A percentile compares a stretch with the other conserved stretches of the same genome.
Conservation (phyloP, 2,113 vertebrate species). For the Cariama cristata region DNA sequence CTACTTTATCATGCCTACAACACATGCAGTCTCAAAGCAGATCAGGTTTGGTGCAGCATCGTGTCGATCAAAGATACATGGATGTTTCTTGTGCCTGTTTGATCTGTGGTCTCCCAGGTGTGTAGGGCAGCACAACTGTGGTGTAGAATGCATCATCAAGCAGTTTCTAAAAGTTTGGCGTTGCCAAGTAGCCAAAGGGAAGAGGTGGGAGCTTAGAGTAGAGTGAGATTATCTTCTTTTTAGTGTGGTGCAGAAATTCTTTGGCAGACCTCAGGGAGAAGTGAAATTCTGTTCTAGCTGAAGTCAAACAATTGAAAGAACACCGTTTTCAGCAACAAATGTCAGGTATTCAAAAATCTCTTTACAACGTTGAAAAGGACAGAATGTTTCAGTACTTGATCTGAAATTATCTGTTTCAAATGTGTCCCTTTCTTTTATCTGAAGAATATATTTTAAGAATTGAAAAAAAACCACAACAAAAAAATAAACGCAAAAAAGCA, state of each 20-base stretch:
- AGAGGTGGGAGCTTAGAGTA: neutral
- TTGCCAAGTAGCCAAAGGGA: neutral
- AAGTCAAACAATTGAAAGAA: neutral
- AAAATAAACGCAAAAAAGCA: neutral
- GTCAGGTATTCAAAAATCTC: neutral
- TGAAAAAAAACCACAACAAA: neutral
- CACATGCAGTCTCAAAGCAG: neutral
- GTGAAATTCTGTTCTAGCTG: neutral
- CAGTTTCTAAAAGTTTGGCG: neutral
- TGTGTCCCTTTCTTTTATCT: neutral
- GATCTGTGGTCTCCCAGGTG: neutral
- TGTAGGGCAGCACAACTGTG: neutral
- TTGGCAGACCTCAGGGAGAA: neutral
- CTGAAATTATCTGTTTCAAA: constrained; percentile 17
- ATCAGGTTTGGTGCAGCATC: neutral
- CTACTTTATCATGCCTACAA: neutral
- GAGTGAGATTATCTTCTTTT: neutral
- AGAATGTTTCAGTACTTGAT: neutral
- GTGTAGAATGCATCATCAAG: neutral
- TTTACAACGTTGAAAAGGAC: neutral
- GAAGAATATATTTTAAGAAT: neutral
- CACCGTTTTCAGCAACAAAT: neutral
- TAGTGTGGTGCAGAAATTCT: neutral
- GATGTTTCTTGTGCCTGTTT: neutral
- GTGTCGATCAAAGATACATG: neutral